phyloP scores from a whole-genome alignment of 1,140 invertebrate species.

The Apis florea region DNA sequence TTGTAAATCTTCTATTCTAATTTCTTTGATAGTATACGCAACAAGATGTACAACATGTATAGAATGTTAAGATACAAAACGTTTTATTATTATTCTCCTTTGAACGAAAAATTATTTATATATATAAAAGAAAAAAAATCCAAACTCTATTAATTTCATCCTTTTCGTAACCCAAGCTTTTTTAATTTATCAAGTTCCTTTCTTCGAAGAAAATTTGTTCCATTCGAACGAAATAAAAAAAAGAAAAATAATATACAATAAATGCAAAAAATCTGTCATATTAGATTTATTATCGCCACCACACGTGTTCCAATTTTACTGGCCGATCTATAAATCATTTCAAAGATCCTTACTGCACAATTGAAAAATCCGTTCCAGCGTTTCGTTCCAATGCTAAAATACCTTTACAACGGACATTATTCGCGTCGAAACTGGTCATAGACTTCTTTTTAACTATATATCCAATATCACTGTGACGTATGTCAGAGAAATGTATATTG shows the following conservation, averaged over 20 bases:
- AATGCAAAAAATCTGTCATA: too few relatives aligned
- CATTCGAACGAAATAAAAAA: not conserved
- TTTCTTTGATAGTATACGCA: not conserved
- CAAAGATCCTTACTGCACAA: not conserved
- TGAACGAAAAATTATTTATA: not conserved
- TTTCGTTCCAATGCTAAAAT: not conserved
- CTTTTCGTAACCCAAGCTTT: not conserved
- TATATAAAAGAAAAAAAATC: not conserved
- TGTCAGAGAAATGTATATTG: not conserved
- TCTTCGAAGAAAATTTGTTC: too few relatives aligned
- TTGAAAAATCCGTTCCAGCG: not conserved
- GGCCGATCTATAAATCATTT: not conserved
- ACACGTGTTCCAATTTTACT: not conserved
- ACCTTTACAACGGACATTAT: not conserved
- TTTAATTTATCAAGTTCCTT: not conserved
- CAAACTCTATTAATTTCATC: not conserved
- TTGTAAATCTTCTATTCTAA: not conserved
- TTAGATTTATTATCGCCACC: not conserved
- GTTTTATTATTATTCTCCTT: not conserved
- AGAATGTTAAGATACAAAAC: not conserved
- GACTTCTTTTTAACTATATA: slow-evolving; percentile 5
- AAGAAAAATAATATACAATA: not conserved
- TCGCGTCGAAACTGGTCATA: not conserved
- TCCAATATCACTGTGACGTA: not conserved
- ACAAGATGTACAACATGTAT: too few relatives aligned